Evolutionary conservation across 2,113 vertebrate genomes (phyloP).

Genomic region (Psilopogon haemacephalus): DNA sequence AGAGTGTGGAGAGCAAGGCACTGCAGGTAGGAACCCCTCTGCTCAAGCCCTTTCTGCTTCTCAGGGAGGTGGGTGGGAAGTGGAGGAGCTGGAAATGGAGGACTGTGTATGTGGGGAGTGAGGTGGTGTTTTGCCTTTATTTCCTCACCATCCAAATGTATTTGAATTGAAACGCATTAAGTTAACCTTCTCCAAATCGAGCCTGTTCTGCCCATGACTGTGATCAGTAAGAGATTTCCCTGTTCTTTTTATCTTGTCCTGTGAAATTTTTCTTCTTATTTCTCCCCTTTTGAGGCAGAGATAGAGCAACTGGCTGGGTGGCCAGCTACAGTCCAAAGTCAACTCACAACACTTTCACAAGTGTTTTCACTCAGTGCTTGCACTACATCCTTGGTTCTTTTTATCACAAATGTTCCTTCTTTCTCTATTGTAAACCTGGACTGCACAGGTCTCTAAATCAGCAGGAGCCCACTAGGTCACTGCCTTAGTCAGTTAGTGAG

Average conservation of each 20-base stretch:
- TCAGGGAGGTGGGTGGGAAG: rapidly evolving
- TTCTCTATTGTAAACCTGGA: neutral
- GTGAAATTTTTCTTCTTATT: neutral
- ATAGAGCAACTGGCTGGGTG: neutral
- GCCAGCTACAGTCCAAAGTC: neutral
- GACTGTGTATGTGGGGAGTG: rapidly evolving
- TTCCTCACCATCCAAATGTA: neutral
- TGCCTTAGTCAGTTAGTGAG: neutral
- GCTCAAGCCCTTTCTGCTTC: rapidly evolving
- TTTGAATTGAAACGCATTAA: neutral
- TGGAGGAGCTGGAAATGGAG: no score
- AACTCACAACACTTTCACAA: neutral
- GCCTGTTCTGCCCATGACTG: neutral
- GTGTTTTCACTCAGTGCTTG: neutral
- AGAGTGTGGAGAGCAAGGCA: neutral
- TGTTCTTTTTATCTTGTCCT: neutral
- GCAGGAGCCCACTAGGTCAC: neutral
- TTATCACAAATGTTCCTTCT: neutral
- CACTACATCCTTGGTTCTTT: neutral
- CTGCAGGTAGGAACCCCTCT: no score
- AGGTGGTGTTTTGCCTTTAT: rapidly evolving
- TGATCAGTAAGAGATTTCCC: rapidly evolving
- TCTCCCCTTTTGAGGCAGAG: neutral
- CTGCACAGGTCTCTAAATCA: neutral
- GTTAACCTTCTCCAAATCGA: neutral